phyloP scores from a whole-genome alignment of 1,140 invertebrate genomes.

The Euglossa dilemma region DNA sequence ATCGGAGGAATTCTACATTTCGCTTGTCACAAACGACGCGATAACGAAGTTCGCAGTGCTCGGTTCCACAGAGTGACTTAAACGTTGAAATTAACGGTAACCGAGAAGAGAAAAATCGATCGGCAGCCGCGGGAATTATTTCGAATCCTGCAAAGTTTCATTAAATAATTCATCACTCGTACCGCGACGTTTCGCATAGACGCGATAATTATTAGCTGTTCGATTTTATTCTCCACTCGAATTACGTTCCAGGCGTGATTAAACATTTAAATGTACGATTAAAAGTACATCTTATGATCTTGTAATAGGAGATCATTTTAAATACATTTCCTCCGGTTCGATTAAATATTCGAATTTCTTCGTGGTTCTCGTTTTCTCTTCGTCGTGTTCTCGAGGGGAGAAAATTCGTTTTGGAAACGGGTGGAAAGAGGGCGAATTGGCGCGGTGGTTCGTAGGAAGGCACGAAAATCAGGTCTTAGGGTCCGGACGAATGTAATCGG shows the following conservation, averaged over 20 bases:
- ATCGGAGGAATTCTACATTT: background rate
- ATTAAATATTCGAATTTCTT: too few relatives aligned
- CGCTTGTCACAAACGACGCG: background rate
- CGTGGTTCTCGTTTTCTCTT: too few relatives aligned
- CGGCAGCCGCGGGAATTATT: background rate
- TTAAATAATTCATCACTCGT: too few relatives aligned
- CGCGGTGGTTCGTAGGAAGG: background rate
- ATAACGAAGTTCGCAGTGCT: background rate
- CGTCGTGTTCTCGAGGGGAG: background rate
- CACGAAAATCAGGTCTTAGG: background rate
- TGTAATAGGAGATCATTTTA: too few relatives aligned
- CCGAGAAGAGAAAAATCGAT: background rate
- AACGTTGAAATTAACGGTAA: background rate
- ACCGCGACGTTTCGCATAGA: too few relatives aligned
- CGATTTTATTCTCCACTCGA: too few relatives aligned
- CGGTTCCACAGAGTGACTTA: background rate
- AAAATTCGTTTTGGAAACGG: background rate
- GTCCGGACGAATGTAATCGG: conserved; percentile 40
- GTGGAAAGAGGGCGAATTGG: background rate
- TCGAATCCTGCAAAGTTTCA: too few relatives aligned
- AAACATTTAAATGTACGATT: too few relatives aligned
- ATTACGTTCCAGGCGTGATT: too few relatives aligned
- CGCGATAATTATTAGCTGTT: too few relatives aligned
- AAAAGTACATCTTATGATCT: too few relatives aligned
- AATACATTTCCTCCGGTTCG: too few relatives aligned